Base-by-base conservation (phyloP, 1,140 invertebrate genomes). In the Phymorhynchus buccinoides region DNA sequence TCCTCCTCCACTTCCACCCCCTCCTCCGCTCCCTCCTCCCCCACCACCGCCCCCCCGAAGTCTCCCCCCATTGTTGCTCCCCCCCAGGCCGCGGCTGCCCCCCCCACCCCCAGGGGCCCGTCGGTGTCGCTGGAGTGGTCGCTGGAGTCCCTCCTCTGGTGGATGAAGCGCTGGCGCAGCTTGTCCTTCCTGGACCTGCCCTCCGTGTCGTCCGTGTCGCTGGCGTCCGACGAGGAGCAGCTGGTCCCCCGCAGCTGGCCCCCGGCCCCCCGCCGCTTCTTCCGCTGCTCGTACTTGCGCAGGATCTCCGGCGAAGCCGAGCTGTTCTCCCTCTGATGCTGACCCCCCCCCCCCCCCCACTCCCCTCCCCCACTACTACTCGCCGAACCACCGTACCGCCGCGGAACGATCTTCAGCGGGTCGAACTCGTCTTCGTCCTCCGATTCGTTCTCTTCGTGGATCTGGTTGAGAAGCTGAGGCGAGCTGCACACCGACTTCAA, bases 171-270 rank as follows among this genome's bases (percentile, higher is more conserved):
- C 42, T 94, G 94, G 44, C 94, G 94, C 71, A 96, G 94, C 92
- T 96, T 96, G 77, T 96, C 95, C 32, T 96, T 95, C 39, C 96
- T 93, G 88, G 97, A 97, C 90, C 97, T 96, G 32, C 96, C 95
- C 77, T 97, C 97, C 62, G 96, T 96, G 89, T 98, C 97, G 92
- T 98, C 97, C 7, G 90, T 93, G 92, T 98, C 97, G 77, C 96
- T 97, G 7, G 97, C 96, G 91, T 97, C 97, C 0, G 97, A 98
- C 78, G 96, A 97, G 88, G 96, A 97, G 90, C 97, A 97, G 12
- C 96, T 97, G 1, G 97, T 96, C 9, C 96, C 97, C 30, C 97
- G 94, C 9, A 96, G 95, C n/a, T n/a, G n/a, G n/a, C n/a, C n/a
- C 90, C 96, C 96, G 84, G 96, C 95, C 86, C 96, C 95, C 91